These are phyloP conservation scores for Anser brachyrhynchus DNA, from an alignment of 2,113 vertebrate genomes.

Conservation along the genomic window DNA sequence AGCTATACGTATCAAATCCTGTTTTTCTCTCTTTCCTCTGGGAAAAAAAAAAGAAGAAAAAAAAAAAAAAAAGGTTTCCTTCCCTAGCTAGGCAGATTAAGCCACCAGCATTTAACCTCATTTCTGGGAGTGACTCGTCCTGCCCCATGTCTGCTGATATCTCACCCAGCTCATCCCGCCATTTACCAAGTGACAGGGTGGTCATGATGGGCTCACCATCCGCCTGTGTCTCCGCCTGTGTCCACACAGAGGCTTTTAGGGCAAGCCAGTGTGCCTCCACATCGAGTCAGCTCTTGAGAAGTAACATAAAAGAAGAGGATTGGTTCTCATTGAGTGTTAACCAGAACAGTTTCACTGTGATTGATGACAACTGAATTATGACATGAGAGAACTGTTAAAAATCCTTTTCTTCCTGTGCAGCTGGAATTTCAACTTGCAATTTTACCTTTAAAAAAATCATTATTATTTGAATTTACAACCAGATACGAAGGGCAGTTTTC, in stretches of 20 bases:
- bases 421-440: neutral
- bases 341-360: neutral
- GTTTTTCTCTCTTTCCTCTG: rapidly evolving
- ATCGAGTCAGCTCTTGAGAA: neutral
- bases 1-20: rapidly evolving
- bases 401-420: neutral
- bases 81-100: neutral
- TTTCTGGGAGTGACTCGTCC: neutral
- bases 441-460: neutral
- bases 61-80: neutral
- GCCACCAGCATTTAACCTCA: neutral
- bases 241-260: neutral
- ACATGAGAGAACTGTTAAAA: neutral
- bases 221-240: rapidly evolving
- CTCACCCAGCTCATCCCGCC: neutral
- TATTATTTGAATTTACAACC: neutral
- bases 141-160: neutral
- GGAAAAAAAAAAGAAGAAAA: rapidly evolving
- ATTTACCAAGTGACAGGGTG: neutral
- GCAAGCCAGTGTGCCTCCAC: neutral
- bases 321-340: neutral
- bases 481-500: neutral
- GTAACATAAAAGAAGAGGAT: neutral
- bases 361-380: neutral
- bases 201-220: neutral